These are phyloP conservation scores for Paracanthobrama guichenoti DNA, from an alignment of 2,113 vertebrate species.

Conservation along the genomic window DNA sequence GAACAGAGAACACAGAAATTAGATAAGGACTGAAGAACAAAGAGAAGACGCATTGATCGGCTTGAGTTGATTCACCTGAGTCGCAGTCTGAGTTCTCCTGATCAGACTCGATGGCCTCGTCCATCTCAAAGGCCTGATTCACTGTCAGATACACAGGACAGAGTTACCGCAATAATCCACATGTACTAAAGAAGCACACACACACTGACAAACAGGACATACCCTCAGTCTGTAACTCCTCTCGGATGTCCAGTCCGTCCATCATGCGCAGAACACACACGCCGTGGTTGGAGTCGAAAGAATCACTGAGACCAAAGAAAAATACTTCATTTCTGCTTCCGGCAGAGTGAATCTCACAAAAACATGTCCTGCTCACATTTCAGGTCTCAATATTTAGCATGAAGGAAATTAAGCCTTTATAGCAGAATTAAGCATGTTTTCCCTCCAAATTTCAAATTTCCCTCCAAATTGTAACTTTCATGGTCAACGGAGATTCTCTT, in stretches of 20 bases:
- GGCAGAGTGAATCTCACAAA: background rate
- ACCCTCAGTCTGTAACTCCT: slow-evolving; percentile 70
- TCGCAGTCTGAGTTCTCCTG: slow-evolving; percentile 49
- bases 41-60: background rate
- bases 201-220: background rate
- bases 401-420: background rate
- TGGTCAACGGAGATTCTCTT: background rate
- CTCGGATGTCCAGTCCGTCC: slow-evolving; percentile 69
- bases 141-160: slow-evolving; percentile 52
- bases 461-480: background rate
- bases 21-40: background rate
- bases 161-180: background rate
- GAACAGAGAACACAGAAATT: background rate
- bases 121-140: slow-evolving; percentile 67
- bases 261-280: slow-evolving; percentile 75
- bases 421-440: background rate
- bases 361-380: background rate
- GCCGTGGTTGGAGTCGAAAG: slow-evolving; percentile 74
- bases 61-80: slow-evolving; percentile 53
- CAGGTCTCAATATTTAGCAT: background rate
- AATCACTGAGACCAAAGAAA: slow-evolving; percentile 65
- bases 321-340: background rate
- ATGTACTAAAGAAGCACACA: background rate
- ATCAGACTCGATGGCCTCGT: slow-evolving; percentile 52
- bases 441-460: background rate